A percentile compares a stretch with the other conserved stretches of the same genome.
Evolutionary conservation across 2,888 invertebrate genomes (phyloP).

Genomic region (Leptopilina syphax): DNA sequence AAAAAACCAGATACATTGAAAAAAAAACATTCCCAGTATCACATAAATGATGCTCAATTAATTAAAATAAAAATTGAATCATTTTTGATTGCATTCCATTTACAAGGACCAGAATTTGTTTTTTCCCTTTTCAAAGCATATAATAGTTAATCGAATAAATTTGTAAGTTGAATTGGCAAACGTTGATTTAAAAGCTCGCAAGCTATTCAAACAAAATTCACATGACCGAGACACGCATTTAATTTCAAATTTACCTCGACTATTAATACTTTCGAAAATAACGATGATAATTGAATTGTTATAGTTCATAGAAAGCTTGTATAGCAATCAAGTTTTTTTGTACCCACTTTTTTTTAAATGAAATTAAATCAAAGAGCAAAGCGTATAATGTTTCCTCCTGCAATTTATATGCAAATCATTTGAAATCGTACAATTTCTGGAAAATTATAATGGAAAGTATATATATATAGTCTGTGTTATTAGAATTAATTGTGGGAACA

Average conservation of each 20-base stretch:
- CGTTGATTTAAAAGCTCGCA: background rate
- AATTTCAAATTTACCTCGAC: background rate
- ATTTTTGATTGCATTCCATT: no score
- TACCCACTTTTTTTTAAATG: no score
- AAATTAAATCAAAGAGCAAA: background rate
- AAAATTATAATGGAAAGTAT: constrained; percentile 11
- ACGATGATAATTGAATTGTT: constrained; percentile 15
- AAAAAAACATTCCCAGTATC: no score
- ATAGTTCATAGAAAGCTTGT: background rate
- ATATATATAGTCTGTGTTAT: background rate
- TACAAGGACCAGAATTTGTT: no score
- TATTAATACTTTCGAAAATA: background rate
- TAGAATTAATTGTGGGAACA: constrained; percentile 8
- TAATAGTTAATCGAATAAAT: background rate
- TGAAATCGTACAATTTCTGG: background rate
- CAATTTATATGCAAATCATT: background rate
- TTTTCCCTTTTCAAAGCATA: no score
- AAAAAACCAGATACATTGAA: no score
- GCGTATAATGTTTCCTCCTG: background rate
- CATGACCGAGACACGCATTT: background rate
- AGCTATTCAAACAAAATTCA: no score
- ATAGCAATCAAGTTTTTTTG: background rate
- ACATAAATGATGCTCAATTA: no score
- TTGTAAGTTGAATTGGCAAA: background rate
- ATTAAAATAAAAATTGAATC: no score